phyloP scores from a whole-genome alignment of 2,113 vertebrate genomes.

The Lynx canadensis region DNA sequence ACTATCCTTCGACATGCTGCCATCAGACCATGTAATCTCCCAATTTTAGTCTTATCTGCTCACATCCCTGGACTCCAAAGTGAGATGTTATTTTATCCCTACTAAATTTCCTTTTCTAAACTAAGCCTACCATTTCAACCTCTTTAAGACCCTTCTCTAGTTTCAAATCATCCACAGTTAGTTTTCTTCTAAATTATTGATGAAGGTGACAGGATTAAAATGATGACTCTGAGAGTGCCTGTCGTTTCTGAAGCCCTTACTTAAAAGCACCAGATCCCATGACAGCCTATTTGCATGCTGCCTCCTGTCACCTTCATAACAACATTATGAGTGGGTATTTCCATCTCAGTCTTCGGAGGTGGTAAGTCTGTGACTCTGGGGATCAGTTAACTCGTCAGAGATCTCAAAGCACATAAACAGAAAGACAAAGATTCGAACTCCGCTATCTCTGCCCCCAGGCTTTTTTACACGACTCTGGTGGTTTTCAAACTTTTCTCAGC shows the following conservation, averaged over 20 bases:
- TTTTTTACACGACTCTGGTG: neutral
- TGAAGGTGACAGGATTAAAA: neutral
- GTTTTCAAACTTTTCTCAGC: neutral
- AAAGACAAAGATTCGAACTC: neutral
- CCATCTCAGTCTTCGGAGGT: neutral
- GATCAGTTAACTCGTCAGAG: neutral
- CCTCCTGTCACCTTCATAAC: neutral
- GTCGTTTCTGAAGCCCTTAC: neutral
- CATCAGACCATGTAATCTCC: neutral
- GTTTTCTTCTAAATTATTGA: neutral
- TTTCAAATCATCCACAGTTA: neutral
- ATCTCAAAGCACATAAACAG: neutral
- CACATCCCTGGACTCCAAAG: neutral
- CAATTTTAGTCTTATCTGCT: neutral
- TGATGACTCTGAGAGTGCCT: neutral
- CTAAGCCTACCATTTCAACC: neutral
- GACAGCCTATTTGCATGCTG: neutral
- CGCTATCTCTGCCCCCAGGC: neutral
- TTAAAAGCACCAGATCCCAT: neutral
- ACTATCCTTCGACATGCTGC: neutral
- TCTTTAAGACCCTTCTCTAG: neutral
- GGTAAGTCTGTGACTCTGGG: neutral
- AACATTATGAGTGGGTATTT: neutral
- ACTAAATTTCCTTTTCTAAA: neutral
- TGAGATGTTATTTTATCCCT: neutral